Evolutionary conservation across 2,888 invertebrate species (phyloP), one percentile per base, ranked within the genome.

Genomic region (Ischnus inquisitorius): DNA sequence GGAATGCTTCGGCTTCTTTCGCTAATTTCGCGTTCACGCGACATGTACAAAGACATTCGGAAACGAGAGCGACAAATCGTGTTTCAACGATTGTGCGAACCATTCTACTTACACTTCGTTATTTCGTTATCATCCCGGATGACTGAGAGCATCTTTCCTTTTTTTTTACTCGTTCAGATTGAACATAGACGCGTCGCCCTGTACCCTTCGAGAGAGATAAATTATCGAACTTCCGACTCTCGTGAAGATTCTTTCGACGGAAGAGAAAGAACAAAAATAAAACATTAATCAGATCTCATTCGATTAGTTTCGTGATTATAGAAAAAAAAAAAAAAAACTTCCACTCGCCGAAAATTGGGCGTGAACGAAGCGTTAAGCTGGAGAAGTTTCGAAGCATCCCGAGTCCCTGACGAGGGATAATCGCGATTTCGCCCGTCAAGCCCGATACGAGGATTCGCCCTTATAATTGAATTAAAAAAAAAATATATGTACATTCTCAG

Each of bases 401-500:
- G 60, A 60, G 12, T 25, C 28, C 46, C 60, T 28, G 60, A 28
- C 28, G 60, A 60, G 60, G 60, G 60, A 60, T 3, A 60, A 51
- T 48, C 25, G 57, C 22, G 54, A 46, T 12, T 12, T 39, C 41
- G 74, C 34, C 34, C 77, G 54, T 48, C 34, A 54, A 68, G 43
- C 43, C 43, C 68, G 80, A 69, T 48, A 77, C 48, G 67, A 72
- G 41, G 22, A 62, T 86, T 89, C 87, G 87, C 89, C 87, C 82
- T 87, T 84, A 88, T 90, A 60, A 77, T 39, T 14, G 60, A 6
- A n/a, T 14, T 14, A 60, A 60, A 57, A 28, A 25, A 25, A 57
- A 57, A 28, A 57, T 12, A 57, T 82, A 65, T n/a, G n/a, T n/a
- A 88, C 90, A 90, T 90, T 90, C 88, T 85, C 90, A 92, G 91